Conservation (phyloP, 2,113 vertebrate genomes). For the Prietella phreatophila region DNA sequence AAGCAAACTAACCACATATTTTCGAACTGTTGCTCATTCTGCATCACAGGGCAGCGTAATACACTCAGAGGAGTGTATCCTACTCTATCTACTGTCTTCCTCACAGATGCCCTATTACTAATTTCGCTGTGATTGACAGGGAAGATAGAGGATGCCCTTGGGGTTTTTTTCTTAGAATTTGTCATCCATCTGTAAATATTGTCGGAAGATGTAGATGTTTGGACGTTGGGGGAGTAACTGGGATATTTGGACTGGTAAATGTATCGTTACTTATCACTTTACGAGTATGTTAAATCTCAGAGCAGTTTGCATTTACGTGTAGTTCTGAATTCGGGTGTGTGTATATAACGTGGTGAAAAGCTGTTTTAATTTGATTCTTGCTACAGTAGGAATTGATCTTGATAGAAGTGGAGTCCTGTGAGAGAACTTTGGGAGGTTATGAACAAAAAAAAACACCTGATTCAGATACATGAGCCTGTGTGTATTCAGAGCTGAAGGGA, state of each 20-base stretch:
- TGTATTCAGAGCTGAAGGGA: not conserved
- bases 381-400: not conserved
- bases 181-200: not conserved
- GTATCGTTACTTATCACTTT: not conserved
- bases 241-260: not conserved
- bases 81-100: not conserved
- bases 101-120: not conserved
- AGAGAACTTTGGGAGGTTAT: not conserved
- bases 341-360: not conserved
- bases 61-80: not conserved
- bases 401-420: not conserved
- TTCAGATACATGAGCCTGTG: conserved; percentile 11
- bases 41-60: not conserved
- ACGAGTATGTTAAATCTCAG: not conserved
- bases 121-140: not conserved
- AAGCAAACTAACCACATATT: not conserved
- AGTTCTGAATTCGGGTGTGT: not conserved
- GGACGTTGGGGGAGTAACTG: not conserved
- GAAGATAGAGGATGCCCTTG: not conserved
- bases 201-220: not conserved
- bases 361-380: not conserved
- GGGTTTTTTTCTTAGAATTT: not conserved
- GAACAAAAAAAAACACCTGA: not conserved
- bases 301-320: not conserved
- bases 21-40: not conserved